Evolutionary conservation across 1,140 invertebrate species (phyloP).

Genomic region (Eriosoma lanigerum): DNA sequence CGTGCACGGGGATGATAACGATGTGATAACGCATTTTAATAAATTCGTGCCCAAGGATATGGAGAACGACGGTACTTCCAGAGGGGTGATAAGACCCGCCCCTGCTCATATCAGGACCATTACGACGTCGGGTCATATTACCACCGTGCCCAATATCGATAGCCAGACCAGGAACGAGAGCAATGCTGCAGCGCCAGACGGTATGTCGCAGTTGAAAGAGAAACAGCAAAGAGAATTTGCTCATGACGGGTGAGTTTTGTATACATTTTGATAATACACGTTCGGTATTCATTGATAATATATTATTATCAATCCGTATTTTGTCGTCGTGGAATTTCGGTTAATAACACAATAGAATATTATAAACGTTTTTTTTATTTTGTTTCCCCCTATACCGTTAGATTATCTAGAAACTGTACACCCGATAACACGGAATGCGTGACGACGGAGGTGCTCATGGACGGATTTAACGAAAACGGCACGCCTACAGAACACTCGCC

Average conservation of each 20-base stretch:
- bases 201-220: constrained; percentile 38
- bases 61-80: constrained; percentile 42
- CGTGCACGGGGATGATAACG: neutral
- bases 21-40: neutral
- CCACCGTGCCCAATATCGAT: constrained; percentile 51
- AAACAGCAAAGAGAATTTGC: constrained; percentile 31
- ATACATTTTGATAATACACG: neutral
- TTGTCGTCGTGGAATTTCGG: neutral
- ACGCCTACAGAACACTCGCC: neutral
- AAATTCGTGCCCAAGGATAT: constrained; percentile 27
- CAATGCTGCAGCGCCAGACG: neutral
- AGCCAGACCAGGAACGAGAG: neutral
- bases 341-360: too few species aligned
- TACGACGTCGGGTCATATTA: constrained; percentile 55
- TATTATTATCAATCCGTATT: neutral
- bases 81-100: constrained; percentile 54
- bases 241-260: constrained; percentile 25
- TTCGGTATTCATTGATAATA: neutral
- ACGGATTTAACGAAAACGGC: constrained; percentile 17
- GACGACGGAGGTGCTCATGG: constrained; percentile 21
- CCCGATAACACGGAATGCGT: constrained; percentile 39
- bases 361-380: neutral
- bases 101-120: constrained; percentile 54
- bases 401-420: constrained; percentile 21
- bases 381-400: neutral